Evolutionary conservation across 2,888 invertebrate species (phyloP), one percentile per base, ranked within the genome.

Genomic region (Brachypterus glaber): DNA sequence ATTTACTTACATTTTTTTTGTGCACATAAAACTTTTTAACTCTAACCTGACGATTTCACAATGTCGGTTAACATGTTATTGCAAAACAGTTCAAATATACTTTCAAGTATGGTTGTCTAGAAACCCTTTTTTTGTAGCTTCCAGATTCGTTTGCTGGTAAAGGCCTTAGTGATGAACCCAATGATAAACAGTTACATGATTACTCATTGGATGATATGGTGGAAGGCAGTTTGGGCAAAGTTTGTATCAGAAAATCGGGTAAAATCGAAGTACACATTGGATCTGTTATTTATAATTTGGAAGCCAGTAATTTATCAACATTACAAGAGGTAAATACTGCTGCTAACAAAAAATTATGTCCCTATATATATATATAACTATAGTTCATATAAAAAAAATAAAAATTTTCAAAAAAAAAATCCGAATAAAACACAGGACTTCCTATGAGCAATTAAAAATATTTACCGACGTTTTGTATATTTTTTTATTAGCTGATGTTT

Each of bases 181-280:
- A 52, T 44, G 49, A 45, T 35, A 50, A 51, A 46, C 51, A 54
- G 39, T 17, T 54, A 11, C 51, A 54, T 25, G 62, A 63, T 43
- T 62, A 55, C 43, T 48, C 56, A 33, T 43, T 63, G 34, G 46
- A 42, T 32, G 51, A 57, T 27, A 59, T 63, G 59, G 40, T 52
- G 4, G 64, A 63, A 47, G 63, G 64, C 3, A 52, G 60, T 51
- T 55, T 63, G 32, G 64, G 64, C 8, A 61, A 58, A 50, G 43
- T 63, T 35, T 30, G 53, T 11, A 47, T 60, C n/a, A 47, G 58
- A 32, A 50, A 52, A 45, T 63, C 63, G 5, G 63, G 64, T 4
- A 55, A 52, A 50, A 52, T 61, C 37, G 58, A 63, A 39, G 48
- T 63, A 8, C 45, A 52, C n/a, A 55, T 63, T 31, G 62, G 62